Evolutionary conservation across 2,113 vertebrate species (phyloP).

Genomic region (Meriones unguiculatus): DNA sequence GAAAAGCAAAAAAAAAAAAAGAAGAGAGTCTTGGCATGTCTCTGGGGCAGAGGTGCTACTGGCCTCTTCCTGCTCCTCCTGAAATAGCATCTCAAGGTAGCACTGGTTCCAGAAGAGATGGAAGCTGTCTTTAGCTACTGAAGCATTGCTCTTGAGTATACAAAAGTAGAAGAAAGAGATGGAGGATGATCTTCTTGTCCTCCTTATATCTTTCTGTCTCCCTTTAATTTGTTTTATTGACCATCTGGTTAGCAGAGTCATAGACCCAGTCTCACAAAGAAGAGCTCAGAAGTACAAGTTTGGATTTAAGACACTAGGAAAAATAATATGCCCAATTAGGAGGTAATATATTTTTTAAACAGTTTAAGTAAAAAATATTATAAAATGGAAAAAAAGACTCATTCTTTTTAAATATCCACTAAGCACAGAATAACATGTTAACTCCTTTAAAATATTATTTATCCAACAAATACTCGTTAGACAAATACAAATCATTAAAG

Average conservation of each 20-base stretch:
- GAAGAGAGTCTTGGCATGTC: no score
- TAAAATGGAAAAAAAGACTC: background rate
- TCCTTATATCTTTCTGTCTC: background rate
- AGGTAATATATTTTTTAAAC: background rate
- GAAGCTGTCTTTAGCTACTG: background rate
- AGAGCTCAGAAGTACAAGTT: background rate
- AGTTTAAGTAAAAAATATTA: background rate
- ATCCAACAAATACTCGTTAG: background rate
- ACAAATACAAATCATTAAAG: background rate
- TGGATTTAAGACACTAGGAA: background rate
- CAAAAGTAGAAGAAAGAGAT: background rate
- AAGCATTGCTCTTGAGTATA: background rate
- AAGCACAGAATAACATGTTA: background rate
- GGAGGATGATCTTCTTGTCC: background rate
- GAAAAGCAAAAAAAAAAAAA: no score
- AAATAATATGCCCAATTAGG: background rate
- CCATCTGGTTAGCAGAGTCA: background rate
- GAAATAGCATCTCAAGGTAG: background rate
- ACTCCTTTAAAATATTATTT: conserved; percentile 1
- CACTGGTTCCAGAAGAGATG: background rate
- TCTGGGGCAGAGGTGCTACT: background rate
- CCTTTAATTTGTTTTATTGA: background rate
- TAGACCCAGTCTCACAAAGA: background rate
- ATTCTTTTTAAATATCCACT: background rate
- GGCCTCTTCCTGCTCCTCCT: background rate